Evolutionary conservation across 1,140 invertebrate species (phyloP), one percentile per base, ranked within the genome.

Genomic region (Pararge aegeria): DNA sequence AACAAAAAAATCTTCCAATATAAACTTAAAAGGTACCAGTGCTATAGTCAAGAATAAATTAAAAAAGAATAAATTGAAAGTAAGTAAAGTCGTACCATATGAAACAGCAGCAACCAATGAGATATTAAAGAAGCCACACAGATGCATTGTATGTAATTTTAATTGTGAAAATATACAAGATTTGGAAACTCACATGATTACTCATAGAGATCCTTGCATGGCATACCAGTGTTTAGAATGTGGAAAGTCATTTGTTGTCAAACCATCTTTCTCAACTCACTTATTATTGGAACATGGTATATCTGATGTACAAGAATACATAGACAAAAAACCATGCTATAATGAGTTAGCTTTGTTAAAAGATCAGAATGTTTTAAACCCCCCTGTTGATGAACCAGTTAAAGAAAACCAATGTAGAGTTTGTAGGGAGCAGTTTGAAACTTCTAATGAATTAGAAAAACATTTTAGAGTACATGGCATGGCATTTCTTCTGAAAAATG

Each of bases 181-280:
- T 1, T 80, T 94, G 61, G 88, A 92, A 46, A 67, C 75, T 12
- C 93, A 94, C 65, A 89, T 94, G 12, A 80, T 87, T 0, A 73
- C 61, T 1, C 92, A 92, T 75, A 91, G 92, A 64, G 89, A 92
- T 54, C 88, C 92, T 9, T 91, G 89, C 18, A 92, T 90, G 53
- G 89, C 92, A 40, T 93, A 92, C 69, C 90, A 94, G 54, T 94
- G 94, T 69, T 81, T 94, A 73, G 94, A 94, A 72, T 94, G 94
- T 70, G 93, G 93, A 0, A 90, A 93, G 59, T 93, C 93, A 76
- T 94, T 94, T 72, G 92, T 93, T 12, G 93, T 93, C 0, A 92
- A 92, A 57, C 91, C 92, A 4, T 93, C 93, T 40, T 89, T 94
- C 53, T 89, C 91, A 5, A 94, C 92, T 78, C 93, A 94, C 80